Conservation (phyloP, 2,113 vertebrate genomes). For the Apaloderma vittatum region DNA sequence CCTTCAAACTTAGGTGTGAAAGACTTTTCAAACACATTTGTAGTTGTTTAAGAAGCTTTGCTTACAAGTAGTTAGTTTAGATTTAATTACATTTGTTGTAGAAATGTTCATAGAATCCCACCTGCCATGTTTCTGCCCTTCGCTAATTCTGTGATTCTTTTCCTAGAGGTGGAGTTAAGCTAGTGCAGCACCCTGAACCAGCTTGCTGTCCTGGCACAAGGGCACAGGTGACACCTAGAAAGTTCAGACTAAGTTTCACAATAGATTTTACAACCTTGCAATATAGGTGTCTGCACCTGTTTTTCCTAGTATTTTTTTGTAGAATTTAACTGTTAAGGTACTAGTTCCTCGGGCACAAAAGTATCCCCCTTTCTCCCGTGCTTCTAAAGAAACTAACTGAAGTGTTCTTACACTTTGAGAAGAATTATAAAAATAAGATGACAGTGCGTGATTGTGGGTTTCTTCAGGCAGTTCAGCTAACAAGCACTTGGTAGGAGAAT, state of each 20-base stretch:
- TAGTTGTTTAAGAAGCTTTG: background rate
- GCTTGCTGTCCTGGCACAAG: background rate
- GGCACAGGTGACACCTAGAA: background rate
- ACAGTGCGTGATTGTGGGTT: rapidly evolving
- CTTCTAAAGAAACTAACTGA: background rate
- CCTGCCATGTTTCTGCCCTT: background rate
- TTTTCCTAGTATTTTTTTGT: background rate
- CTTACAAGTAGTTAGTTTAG: background rate
- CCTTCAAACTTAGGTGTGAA: background rate
- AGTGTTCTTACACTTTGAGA: background rate
- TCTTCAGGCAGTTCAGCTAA: background rate
- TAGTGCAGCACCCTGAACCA: background rate
- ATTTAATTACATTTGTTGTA: background rate
- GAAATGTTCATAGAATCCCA: background rate
- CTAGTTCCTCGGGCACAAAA: background rate
- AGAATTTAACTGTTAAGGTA: background rate
- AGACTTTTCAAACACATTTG: background rate
- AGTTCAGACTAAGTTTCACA: background rate
- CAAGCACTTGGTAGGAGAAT: background rate
- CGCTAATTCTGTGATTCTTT: background rate
- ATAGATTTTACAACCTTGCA: background rate
- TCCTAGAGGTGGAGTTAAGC: background rate
- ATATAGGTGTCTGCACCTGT: background rate
- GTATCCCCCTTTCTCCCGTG: background rate
- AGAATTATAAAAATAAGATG: background rate